Conservation (phyloP, 2,113 vertebrate genomes). For the Solenodon paradoxus region DNA sequence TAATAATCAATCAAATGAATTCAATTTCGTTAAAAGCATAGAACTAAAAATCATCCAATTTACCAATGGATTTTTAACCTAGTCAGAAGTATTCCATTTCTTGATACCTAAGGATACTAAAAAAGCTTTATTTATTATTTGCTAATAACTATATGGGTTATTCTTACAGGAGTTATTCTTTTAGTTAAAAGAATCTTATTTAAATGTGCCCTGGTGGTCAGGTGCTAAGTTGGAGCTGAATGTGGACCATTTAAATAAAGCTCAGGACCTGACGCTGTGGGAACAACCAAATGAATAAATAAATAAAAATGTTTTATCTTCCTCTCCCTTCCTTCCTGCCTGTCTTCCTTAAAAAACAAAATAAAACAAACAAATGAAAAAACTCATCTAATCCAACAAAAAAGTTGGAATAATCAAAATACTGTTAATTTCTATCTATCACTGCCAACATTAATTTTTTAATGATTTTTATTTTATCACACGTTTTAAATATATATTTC, state of each 20-base stretch:
- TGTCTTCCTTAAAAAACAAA: too few relatives aligned
- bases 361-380: too few relatives aligned
- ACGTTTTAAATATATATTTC: constrained; percentile 21
- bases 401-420: constrained; percentile 29
- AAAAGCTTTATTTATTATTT: not conserved
- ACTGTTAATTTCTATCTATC: not conserved
- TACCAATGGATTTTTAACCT: not conserved
- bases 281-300: too few relatives aligned
- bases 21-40: not conserved
- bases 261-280: too few relatives aligned
- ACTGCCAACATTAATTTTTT: not conserved
- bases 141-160: not conserved
- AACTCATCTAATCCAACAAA: constrained; percentile 17
- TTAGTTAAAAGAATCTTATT: not conserved
- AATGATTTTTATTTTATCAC: not conserved
- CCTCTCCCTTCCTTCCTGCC: too few relatives aligned
- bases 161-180: not conserved
- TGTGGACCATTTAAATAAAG: too few relatives aligned
- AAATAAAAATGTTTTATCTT: too few relatives aligned
- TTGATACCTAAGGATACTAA: not conserved
- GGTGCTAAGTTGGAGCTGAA: too few relatives aligned
- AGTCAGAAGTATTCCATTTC: not conserved
- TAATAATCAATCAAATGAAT: constrained; percentile 15
- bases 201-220: too few relatives aligned
- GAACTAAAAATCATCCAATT: not conserved